Evolutionary conservation across 92 coral and sea anemone species (phyloP).

Genomic region (Porites rus): DNA sequence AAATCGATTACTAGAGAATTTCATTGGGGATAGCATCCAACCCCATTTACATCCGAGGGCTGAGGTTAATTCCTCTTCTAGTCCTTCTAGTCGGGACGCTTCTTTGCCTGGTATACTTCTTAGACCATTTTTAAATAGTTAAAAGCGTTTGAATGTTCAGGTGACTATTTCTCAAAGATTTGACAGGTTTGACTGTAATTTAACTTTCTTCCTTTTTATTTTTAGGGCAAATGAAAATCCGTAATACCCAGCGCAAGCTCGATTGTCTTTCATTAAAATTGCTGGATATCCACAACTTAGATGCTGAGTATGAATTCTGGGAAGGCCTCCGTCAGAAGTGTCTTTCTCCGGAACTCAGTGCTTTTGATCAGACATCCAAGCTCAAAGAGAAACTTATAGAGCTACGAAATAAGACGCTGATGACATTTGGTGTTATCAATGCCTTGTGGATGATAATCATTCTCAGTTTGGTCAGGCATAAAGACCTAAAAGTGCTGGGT

Average conservation of each 20-base stretch:
- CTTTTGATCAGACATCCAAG: conserved; percentile 60
- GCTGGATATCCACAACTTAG: conserved; percentile 15
- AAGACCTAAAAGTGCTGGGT: conserved; percentile 65
- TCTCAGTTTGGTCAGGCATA: conserved; percentile 41
- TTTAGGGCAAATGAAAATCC: conserved; percentile 58
- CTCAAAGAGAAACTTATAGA: conserved; percentile 48
- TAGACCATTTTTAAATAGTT: too few relatives aligned
- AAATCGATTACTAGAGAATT: too few relatives aligned
- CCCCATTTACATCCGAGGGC: too few relatives aligned
- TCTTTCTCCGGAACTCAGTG: conserved; percentile 57
- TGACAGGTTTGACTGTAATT: too few relatives aligned
- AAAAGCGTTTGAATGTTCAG: too few relatives aligned
- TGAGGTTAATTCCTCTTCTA: too few relatives aligned
- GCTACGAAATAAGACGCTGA: conserved; percentile 62
- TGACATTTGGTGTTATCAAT: conserved; percentile 69
- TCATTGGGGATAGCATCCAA: too few relatives aligned
- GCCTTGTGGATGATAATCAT: conserved; percentile 71
- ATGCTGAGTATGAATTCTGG: conserved; percentile 59
- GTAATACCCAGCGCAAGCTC: conserved; percentile 59
- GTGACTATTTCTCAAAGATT: too few relatives aligned
- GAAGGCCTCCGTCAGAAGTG: conserved; percentile 69
- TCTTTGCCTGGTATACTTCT: too few relatives aligned
- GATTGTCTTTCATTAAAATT: conserved; percentile 32
- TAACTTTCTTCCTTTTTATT: background rate
- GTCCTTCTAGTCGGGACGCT: too few relatives aligned